Conservation (phyloP, 30 jellyfish, hydroid and myxozoan genomes). For the Haliclystus octoradiatus region DNA sequence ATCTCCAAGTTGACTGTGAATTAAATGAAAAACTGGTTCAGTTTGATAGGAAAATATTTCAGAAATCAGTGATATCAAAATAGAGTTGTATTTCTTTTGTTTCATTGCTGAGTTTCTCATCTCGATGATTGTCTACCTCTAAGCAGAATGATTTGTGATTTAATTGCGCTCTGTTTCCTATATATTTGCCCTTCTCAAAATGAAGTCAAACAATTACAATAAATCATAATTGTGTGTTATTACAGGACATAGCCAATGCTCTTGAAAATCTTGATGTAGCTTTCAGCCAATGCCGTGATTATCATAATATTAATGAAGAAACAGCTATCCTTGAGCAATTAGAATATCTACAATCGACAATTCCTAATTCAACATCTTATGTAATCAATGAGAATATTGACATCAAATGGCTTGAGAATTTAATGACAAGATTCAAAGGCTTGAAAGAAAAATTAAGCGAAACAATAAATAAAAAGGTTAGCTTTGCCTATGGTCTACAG, state of each 20-base stretch:
- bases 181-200: background rate
- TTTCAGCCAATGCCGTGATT: background rate
- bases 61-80: too few relatives aligned
- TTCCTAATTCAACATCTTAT: background rate
- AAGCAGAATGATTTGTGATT: too few relatives aligned
- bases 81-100: too few relatives aligned
- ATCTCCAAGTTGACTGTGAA: too few relatives aligned
- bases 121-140: too few relatives aligned
- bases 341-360: background rate
- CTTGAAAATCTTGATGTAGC: background rate
- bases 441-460: too few relatives aligned
- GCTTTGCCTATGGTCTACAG: too few relatives aligned
- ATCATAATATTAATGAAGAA: background rate
- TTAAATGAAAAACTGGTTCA: too few relatives aligned
- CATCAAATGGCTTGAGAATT: background rate
- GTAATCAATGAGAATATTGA: background rate
- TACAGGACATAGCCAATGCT: background rate
- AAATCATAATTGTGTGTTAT: background rate
- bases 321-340: background rate
- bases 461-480: background rate
- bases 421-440: background rate
- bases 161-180: background rate
- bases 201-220: too few relatives aligned
- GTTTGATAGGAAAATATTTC: too few relatives aligned
- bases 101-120: too few relatives aligned